These are phyloP conservation scores for Eptatretus burgeri DNA, from an alignment of 2,113 vertebrate genomes.

Conservation along the genomic window DNA sequence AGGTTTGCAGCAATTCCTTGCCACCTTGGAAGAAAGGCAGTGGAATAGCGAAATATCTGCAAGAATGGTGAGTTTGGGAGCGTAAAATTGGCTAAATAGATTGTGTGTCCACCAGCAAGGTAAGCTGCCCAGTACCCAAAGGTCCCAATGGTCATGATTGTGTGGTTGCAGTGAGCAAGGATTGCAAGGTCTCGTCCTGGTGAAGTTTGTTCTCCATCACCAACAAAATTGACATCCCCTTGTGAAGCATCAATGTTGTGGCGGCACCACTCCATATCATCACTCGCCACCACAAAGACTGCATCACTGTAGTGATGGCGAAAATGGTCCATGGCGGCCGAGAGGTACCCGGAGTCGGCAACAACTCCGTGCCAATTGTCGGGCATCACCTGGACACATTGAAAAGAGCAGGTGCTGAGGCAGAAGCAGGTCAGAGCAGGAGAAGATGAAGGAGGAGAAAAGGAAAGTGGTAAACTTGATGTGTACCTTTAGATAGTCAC, in stretches of 20 bases:
- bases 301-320: slow-evolving; percentile 12
- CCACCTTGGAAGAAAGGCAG: slow-evolving; percentile 15
- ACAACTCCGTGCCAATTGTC: slow-evolving; percentile 15
- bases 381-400: slow-evolving; percentile 13
- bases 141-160: slow-evolving; percentile 18
- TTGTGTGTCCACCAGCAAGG: slow-evolving; percentile 14
- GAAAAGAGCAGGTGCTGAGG: too few relatives aligned
- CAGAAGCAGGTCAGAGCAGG: too few relatives aligned
- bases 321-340: slow-evolving; percentile 18
- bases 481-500: too few relatives aligned
- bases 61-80: slow-evolving; percentile 14
- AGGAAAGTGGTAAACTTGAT: too few relatives aligned
- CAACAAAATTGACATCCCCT: slow-evolving; percentile 15
- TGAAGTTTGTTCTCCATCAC: slow-evolving; percentile 9
- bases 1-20: slow-evolving; percentile 16
- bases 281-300: slow-evolving; percentile 18
- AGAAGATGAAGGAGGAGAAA: too few relatives aligned
- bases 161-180: slow-evolving; percentile 18
- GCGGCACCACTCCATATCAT: slow-evolving; percentile 18
- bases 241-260: slow-evolving; percentile 14
- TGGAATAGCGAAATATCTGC: slow-evolving; percentile 14
- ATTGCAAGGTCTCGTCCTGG: slow-evolving; percentile 14
- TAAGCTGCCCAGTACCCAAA: slow-evolving; percentile 19
- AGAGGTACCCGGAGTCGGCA: slow-evolving; percentile 14
- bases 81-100: slow-evolving; percentile 17